Base-by-base conservation (phyloP, 2,888 invertebrate genomes). In the Sphaerophoria taeniata region DNA sequence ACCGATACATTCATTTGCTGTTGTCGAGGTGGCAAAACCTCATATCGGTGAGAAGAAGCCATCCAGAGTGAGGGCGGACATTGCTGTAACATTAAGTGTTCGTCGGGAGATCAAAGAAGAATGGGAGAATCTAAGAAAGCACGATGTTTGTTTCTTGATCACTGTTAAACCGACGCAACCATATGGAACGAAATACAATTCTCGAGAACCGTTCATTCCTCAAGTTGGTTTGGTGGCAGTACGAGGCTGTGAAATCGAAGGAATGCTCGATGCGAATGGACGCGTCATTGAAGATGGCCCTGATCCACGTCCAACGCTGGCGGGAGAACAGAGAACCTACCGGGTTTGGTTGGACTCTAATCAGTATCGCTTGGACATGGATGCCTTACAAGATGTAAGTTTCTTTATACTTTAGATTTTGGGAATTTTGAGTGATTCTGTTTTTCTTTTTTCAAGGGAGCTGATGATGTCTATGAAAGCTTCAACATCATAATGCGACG, bases 191-290 rank as follows among this genome's bases (percentile, higher is more conserved):
- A 96, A 95, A 90, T 97, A 96, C 89, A 96, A 96, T 91, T 95
- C 95, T 88, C 94, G 96, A 88, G 94, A 96, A 88, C 96, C 97
- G 6, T 98, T 99, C 92, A 95, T 98, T 34, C 96, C 98, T 0
- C 98, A 99, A 93, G 97, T 98, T 3, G 98, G 98, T 0, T 93
- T 99, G 87, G 94, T 95, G 0, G 97, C 95, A 89, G 98, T 99
- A 0, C 94, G 99, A 16, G 99, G 99, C 0, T 99, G 99, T 92
- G 99, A 99, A 92, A 96, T 99, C 39, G 99, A 99, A 92, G 99
- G 99, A 1, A 97, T 99, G 97, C 92, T 99, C 67, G 99, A 99
- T 90, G 96, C 96, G 7, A 97, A 97, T 78, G 99, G 99, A 0
- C 94, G 97, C 85, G 97, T 99, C 4, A 98, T 99, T 74, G 99